Evolutionary conservation across 2,113 vertebrate genomes (phyloP).

Genomic region (Ibidorhyncha struthersii): DNA sequence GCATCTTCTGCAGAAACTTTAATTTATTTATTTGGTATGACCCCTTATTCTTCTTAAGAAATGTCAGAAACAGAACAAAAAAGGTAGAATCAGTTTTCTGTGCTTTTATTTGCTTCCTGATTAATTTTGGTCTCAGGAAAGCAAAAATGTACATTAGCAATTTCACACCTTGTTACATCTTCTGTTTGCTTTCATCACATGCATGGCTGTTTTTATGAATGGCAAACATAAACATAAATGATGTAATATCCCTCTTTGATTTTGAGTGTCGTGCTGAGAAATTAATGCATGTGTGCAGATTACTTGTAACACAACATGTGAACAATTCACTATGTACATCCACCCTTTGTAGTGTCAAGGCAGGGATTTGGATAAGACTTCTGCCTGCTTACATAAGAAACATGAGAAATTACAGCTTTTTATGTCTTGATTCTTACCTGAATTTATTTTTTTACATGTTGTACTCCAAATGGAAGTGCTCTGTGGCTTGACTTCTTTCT

Average conservation of each 20-base stretch:
- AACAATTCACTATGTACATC: not conserved
- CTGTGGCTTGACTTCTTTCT: not conserved
- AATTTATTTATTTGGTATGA: not conserved
- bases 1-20: not conserved
- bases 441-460: not conserved
- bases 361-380: not conserved
- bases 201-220: not conserved
- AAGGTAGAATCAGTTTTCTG: not conserved
- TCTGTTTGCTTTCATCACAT: constrained; percentile 43
- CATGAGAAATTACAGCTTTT: not conserved
- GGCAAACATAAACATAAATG: not conserved
- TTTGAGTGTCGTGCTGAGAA: not conserved
- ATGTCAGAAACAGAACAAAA: not conserved
- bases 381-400: not conserved
- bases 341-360: not conserved
- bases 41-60: not conserved
- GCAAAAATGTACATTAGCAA: not conserved
- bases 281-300: not conserved
- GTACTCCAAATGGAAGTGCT: not conserved
- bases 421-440: not conserved
- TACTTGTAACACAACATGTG: not conserved
- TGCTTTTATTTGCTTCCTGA: constrained; percentile 39
- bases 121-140: constrained; percentile 35
- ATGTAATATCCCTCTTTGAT: not conserved
- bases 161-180: constrained; percentile 56